These are phyloP conservation scores for Clarias gariepinus DNA, from an alignment of 2,113 vertebrate species.

Conservation along the genomic window DNA sequence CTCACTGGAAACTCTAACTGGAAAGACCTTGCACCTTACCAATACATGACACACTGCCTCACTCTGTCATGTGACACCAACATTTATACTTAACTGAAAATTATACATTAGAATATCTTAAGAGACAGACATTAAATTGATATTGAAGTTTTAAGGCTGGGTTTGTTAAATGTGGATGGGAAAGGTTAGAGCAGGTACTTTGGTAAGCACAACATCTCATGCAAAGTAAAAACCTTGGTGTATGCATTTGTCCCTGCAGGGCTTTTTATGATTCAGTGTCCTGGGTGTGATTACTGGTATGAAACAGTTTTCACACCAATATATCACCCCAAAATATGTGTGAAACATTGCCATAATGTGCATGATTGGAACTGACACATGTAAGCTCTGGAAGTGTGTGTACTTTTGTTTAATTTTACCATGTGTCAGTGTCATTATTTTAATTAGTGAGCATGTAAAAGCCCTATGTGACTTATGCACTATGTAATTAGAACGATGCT, in stretches of 20 bases:
- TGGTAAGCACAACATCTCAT: neutral
- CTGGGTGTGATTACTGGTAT: constrained; percentile 21
- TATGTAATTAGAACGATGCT: neutral
- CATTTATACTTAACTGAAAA: neutral
- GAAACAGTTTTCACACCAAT: constrained; percentile 41
- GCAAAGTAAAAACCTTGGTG: neutral
- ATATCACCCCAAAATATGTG: constrained; percentile 47
- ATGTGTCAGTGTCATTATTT: neutral
- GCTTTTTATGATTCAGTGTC: constrained; percentile 21
- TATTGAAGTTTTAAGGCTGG: neutral
- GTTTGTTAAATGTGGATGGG: neutral
- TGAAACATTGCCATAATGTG: constrained; percentile 23
- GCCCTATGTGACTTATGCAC: neutral
- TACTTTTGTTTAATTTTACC: neutral
- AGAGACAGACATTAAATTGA: neutral
- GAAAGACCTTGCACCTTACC: too few relatives aligned
- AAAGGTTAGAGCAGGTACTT: neutral
- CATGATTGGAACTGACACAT: constrained; percentile 1
- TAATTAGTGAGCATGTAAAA: neutral
- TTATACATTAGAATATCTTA: neutral
- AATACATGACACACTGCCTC: too few relatives aligned
- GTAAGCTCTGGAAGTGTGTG: neutral
- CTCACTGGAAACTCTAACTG: too few relatives aligned
- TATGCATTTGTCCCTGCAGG: neutral
- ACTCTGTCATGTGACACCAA: neutral